These are phyloP conservation scores for Peromyscus aztecus DNA, from an alignment of 2,797 vertebrate genomes.

Conservation along the genomic window DNA sequence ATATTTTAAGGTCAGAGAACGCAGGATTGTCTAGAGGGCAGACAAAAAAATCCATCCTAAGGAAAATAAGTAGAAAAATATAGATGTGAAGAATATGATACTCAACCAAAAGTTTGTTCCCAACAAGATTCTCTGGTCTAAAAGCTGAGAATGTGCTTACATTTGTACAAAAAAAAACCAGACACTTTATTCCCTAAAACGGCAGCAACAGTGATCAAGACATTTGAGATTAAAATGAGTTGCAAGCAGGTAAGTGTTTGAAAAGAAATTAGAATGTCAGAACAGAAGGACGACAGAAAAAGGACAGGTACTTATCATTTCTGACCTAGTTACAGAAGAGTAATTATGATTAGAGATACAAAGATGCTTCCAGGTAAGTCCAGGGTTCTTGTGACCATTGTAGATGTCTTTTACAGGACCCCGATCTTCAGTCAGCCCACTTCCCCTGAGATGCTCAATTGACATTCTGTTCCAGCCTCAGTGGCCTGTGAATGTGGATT, in stretches of 20 bases:
- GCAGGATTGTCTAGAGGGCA: background rate
- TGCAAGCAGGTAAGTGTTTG: background rate
- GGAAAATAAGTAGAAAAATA: background rate
- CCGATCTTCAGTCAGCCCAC: background rate
- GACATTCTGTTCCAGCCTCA: background rate
- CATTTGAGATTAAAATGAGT: background rate
- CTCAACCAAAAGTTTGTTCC: background rate
- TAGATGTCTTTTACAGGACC: background rate
- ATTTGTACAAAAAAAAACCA: background rate
- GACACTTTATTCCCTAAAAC: background rate
- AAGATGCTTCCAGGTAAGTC: constrained; percentile 21
- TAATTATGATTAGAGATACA: background rate
- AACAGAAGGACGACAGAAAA: background rate
- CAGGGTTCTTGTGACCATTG: background rate
- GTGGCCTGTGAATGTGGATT: background rate
- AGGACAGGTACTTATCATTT: constrained; percentile 30
- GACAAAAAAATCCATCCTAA: background rate
- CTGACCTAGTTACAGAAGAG: background rate
- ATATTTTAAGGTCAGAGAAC: constrained; percentile 30
- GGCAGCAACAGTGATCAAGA: background rate
- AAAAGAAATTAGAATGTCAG: background rate
- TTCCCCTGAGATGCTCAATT: background rate
- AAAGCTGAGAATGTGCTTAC: background rate
- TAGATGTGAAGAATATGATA: background rate
- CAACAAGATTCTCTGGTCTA: background rate